Evolutionary conservation across 2,888 invertebrate species (phyloP).

Genomic region (Athripsodes cinereus): DNA sequence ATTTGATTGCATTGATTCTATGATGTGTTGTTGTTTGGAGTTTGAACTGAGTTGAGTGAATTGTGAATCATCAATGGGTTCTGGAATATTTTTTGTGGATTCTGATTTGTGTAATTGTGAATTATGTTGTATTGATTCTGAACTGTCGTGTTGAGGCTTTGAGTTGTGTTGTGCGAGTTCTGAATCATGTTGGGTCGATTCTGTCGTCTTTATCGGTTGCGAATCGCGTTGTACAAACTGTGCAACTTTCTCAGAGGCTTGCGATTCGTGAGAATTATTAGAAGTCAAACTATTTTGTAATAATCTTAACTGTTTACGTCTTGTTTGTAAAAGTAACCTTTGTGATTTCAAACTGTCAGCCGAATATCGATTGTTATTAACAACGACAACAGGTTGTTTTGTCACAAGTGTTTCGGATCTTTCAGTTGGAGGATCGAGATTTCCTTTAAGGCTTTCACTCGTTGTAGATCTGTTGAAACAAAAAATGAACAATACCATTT

Average conservation of each 20-base stretch:
- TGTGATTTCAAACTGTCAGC: constrained; percentile 28
- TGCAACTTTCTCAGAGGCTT: background rate
- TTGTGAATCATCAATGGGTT: too few relatives aligned
- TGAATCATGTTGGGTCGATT: background rate
- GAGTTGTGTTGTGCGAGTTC: background rate
- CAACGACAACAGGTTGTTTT: constrained; percentile 34
- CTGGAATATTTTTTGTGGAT: too few relatives aligned
- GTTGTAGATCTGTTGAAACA: constrained; percentile 50
- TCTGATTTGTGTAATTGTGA: too few relatives aligned
- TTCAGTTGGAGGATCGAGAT: constrained; percentile 41
- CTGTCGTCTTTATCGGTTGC: background rate
- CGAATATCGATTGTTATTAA: constrained; percentile 27
- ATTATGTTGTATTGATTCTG: constrained; percentile 1
- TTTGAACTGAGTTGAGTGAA: too few relatives aligned
- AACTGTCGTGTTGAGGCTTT: constrained; percentile 21
- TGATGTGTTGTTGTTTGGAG: too few relatives aligned
- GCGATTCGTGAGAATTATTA: background rate
- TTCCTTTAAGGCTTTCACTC: constrained; percentile 44
- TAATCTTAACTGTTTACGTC: background rate
- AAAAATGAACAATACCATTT: constrained; percentile 21
- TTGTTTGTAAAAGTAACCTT: constrained; percentile 28
- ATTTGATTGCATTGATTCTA: too few relatives aligned
- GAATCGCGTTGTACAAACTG: background rate
- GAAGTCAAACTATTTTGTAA: background rate
- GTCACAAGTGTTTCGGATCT: constrained; percentile 39